phyloP scores from a whole-genome alignment of 2,797 vertebrate species.

The Acanthis flammea region DNA sequence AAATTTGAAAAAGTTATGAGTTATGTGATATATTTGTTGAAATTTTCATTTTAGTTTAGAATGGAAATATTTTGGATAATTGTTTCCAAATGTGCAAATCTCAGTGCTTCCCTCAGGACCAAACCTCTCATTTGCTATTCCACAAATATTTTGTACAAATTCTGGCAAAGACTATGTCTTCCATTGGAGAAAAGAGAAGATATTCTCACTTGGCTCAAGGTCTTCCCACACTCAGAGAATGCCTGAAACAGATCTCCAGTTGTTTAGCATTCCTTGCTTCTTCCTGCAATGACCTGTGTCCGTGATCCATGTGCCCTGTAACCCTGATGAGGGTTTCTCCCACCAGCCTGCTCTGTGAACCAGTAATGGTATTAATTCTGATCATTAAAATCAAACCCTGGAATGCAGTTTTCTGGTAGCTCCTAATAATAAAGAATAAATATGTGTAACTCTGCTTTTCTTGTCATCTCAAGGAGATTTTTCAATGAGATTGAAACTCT shows the following conservation, averaged over 20 bases:
- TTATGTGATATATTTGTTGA: not conserved
- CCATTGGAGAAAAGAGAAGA: not conserved
- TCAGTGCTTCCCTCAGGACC: not conserved
- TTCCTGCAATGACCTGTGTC: not conserved
- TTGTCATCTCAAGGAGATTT: not conserved
- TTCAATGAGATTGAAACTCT: not conserved
- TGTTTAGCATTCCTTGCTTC: not conserved
- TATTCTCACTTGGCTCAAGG: not conserved
- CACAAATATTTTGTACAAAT: not conserved
- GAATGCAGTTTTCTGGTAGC: not conserved
- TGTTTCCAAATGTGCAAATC: not conserved
- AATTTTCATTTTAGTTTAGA: not conserved
- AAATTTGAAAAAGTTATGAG: not conserved
- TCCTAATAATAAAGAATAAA: not conserved
- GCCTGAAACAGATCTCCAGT: not conserved
- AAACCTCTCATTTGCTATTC: fast-evolving
- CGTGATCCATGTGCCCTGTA: not conserved
- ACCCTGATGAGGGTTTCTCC: not conserved
- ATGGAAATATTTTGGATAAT: not conserved
- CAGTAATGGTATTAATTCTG: not conserved
- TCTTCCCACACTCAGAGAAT: not conserved
- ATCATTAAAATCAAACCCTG: not conserved
- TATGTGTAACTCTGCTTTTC: not conserved
- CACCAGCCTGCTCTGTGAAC: not conserved
- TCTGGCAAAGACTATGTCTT: not conserved